phyloP scores from a whole-genome alignment of 2,797 vertebrate genomes.

The Dallia pectoralis region DNA sequence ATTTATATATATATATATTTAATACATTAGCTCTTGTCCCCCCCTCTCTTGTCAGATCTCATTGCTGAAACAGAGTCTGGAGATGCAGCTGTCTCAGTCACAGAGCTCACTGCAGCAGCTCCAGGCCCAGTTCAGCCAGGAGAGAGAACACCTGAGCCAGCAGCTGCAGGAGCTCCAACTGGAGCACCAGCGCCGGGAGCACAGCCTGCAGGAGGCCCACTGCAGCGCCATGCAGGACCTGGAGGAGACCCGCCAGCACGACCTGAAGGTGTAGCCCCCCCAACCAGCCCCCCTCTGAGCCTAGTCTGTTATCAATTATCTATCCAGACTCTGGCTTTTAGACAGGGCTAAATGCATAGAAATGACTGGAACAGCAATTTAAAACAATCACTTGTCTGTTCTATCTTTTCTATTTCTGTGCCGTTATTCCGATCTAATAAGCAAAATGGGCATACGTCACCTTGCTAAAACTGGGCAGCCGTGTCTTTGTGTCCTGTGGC shows the following conservation, averaged over 20 bases:
- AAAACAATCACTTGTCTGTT: too few relatives aligned
- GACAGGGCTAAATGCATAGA: too few relatives aligned
- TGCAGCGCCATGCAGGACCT: conserved; percentile 91
- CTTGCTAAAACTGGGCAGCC: too few relatives aligned
- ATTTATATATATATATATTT: too few relatives aligned
- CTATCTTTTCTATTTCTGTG: too few relatives aligned
- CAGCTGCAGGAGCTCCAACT: conserved; percentile 91
- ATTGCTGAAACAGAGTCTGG: conserved; percentile 93
- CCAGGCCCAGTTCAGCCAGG: conserved; percentile 93
- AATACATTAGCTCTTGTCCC: neutral
- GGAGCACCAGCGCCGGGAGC: conserved; percentile 90
- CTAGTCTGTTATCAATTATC: too few relatives aligned
- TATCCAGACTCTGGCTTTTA: too few relatives aligned
- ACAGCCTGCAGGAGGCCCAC: conserved; percentile 91
- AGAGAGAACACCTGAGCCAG: conserved; percentile 92
- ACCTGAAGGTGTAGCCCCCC: conserved; percentile 80
- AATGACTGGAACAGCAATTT: too few relatives aligned
- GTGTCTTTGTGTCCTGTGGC: too few relatives aligned
- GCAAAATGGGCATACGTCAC: too few relatives aligned
- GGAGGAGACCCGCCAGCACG: conserved; percentile 90
- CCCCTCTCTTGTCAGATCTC: conserved; percentile 80
- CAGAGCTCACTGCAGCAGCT: conserved; percentile 93
- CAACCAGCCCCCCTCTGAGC: too few relatives aligned
- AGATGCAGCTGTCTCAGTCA: conserved; percentile 95
- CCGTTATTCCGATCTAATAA: too few relatives aligned